A percentile compares a stretch with the other conserved stretches of the same genome.
phyloP scores from a whole-genome alignment of 2,113 vertebrate species.

The Cromileptes altivelis region DNA sequence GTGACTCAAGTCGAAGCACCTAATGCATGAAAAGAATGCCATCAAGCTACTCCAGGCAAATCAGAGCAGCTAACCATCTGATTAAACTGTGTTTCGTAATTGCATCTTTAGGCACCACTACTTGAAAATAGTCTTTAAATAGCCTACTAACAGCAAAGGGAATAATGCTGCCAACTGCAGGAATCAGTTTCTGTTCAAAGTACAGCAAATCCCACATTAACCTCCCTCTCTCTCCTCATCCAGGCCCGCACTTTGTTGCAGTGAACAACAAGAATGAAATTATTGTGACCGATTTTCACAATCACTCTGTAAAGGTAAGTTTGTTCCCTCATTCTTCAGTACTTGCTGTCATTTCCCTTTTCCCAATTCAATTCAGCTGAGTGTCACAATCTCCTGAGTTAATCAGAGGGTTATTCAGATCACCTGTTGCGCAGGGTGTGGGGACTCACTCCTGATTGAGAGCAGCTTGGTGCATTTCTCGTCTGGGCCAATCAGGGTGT shows the following conservation, averaged over 20 bases:
- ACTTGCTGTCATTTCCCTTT: too few relatives aligned
- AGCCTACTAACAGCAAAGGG: conserved; percentile 12
- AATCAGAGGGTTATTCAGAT: too few relatives aligned
- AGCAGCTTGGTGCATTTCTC: too few relatives aligned
- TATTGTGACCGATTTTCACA: conserved; percentile 97
- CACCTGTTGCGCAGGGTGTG: too few relatives aligned
- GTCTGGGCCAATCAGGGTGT: too few relatives aligned
- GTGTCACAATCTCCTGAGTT: too few relatives aligned
- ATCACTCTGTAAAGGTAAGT: conserved; percentile 97
- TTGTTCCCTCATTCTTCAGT: too few relatives aligned
- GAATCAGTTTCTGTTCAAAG: not conserved
- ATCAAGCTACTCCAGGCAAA: conserved; percentile 4
- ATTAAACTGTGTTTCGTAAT: not conserved
- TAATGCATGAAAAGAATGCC: conserved; percentile 8
- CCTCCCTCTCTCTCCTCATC: not conserved
- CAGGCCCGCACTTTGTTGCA: conserved; percentile 97
- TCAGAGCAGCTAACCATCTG: not conserved
- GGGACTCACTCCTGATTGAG: too few relatives aligned
- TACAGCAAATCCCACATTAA: not conserved
- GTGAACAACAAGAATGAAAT: conserved; percentile 99
- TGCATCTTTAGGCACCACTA: not conserved
- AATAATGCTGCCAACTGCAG: not conserved
- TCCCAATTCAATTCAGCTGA: too few relatives aligned
- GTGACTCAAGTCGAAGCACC: not conserved
- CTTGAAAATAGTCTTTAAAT: not conserved